phyloP scores from a whole-genome alignment of 2,888 invertebrate species.

The Rosalia funebris region DNA sequence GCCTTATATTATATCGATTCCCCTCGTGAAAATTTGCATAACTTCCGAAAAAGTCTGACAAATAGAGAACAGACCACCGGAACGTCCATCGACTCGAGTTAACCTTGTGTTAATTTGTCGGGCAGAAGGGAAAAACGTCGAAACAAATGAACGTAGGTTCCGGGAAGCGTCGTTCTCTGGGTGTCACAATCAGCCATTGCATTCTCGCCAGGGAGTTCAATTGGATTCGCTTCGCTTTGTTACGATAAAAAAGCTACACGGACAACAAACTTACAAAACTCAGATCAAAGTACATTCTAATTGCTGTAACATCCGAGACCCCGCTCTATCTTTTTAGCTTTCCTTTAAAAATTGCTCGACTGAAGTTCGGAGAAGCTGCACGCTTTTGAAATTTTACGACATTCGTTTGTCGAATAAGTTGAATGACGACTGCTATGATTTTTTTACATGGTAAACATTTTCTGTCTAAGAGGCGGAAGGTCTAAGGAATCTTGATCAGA shows the following conservation, averaged over 20 bases:
- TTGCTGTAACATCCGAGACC: conserved; percentile 39
- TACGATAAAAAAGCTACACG: conserved; percentile 45
- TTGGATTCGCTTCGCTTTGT: conserved; percentile 48
- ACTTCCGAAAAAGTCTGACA: too few relatives aligned
- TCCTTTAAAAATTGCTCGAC: conserved; percentile 28
- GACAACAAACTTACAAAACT: conserved; percentile 44
- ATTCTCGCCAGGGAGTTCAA: conserved; percentile 49
- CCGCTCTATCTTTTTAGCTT: conserved; percentile 30
- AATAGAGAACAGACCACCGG: not conserved
- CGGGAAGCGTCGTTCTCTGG: conserved; percentile 49
- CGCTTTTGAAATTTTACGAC: conserved; percentile 22
- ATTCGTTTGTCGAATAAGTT: too few relatives aligned
- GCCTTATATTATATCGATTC: too few relatives aligned
- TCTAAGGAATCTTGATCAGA: too few relatives aligned
- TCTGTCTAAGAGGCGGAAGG: too few relatives aligned
- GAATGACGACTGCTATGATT: too few relatives aligned
- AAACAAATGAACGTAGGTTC: conserved; percentile 50
- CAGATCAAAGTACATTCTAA: conserved; percentile 46
- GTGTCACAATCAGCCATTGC: conserved; percentile 59
- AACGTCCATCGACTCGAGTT: conserved; percentile 30
- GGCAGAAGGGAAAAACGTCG: conserved; percentile 44
- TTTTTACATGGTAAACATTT: too few relatives aligned
- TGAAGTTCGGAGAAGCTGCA: conserved; percentile 10
- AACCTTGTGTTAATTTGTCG: conserved; percentile 44
- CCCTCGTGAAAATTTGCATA: too few relatives aligned